phyloP scores from a whole-genome alignment of 2,113 vertebrate genomes.

The Cricetomys ansorgei region DNA sequence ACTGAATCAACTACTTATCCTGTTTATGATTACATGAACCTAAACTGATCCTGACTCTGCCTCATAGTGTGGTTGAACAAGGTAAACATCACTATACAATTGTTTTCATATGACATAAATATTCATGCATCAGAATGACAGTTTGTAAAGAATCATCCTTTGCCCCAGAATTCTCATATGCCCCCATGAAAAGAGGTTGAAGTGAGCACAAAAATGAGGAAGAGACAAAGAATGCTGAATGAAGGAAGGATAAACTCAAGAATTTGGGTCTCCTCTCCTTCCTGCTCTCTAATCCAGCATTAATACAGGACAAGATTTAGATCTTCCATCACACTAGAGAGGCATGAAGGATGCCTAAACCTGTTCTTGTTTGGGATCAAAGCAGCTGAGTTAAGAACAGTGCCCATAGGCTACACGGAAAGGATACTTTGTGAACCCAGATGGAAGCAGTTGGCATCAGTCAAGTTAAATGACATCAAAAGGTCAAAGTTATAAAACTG shows the following conservation, averaged over 20 bases:
- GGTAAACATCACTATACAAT: not conserved
- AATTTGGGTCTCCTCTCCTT: not conserved
- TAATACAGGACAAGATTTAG: not conserved
- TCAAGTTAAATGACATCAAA: not conserved
- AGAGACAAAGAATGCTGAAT: not conserved
- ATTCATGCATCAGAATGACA: conserved; percentile 5
- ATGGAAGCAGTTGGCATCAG: not conserved
- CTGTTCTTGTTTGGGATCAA: not conserved
- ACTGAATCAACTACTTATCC: not conserved
- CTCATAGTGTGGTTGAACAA: not conserved
- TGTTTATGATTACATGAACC: not conserved
- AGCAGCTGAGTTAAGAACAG: not conserved
- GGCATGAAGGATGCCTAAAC: not conserved
- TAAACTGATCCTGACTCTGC: not conserved
- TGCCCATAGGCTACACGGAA: not conserved
- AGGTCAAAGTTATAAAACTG: not conserved
- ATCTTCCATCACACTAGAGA: not conserved
- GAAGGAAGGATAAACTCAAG: not conserved
- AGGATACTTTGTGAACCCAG: not conserved
- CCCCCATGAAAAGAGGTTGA: not conserved
- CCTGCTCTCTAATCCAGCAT: not conserved
- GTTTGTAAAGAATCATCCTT: not conserved
- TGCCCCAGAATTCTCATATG: not conserved
- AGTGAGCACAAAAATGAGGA: not conserved
- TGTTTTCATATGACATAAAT: not conserved